Percentiles rank a stretch among this genome's conserved stretches.
phyloP scores from a whole-genome alignment of 2,797 vertebrate genomes.

The Sebastes dallii region DNA sequence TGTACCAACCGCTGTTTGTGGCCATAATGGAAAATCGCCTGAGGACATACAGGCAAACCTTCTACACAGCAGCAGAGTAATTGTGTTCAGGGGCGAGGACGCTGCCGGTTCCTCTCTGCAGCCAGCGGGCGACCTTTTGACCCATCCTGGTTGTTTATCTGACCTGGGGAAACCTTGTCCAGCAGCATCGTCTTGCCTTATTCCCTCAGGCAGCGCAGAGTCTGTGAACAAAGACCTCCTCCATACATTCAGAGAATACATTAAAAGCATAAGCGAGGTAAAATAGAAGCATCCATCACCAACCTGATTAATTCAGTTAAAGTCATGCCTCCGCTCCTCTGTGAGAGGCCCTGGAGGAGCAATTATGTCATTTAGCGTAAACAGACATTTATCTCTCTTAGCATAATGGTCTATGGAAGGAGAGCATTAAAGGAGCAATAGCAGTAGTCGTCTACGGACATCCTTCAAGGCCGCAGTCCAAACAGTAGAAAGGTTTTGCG shows the following conservation, averaged over 20 bases:
- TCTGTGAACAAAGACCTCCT: neutral
- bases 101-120: neutral
- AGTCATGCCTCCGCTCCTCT: slow-evolving; percentile 35
- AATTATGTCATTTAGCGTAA: slow-evolving; percentile 60
- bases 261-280: slow-evolving; percentile 35
- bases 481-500: neutral
- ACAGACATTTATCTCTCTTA: slow-evolving; percentile 55
- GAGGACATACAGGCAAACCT: neutral
- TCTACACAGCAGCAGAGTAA: neutral
- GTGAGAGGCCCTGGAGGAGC: slow-evolving; percentile 50
- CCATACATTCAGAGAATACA: slow-evolving; percentile 21
- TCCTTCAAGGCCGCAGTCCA: neutral
- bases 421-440: slow-evolving; percentile 21
- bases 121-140: slow-evolving; percentile 18
- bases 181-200: neutral
- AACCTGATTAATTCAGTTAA: slow-evolving; percentile 55
- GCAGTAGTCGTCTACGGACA: neutral
- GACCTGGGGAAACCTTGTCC: neutral
- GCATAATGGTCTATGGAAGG: slow-evolving; percentile 36
- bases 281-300: slow-evolving; percentile 49
- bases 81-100: neutral
- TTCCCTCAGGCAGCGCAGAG: neutral
- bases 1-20: neutral
- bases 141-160: slow-evolving; percentile 15
- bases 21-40: neutral